Percentiles rank a stretch among this genome's conserved stretches.
Evolutionary conservation across 2,797 vertebrate genomes (phyloP).

Genomic region (Cyclura pinguis): DNA sequence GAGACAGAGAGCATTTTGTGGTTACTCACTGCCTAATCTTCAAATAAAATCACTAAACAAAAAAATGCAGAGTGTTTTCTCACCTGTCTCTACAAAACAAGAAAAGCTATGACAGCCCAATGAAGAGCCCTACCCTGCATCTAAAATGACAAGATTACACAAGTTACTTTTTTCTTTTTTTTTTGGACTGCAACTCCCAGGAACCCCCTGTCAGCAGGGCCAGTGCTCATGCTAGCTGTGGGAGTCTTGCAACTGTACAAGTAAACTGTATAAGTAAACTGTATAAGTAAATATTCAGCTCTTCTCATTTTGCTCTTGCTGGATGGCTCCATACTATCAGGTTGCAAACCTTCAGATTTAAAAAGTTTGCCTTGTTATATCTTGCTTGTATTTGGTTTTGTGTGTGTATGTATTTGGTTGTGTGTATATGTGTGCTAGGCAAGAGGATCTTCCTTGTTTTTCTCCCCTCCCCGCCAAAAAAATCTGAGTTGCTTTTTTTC

Average conservation of each 20-base stretch:
- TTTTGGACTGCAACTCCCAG: not conserved
- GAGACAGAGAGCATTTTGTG: not conserved
- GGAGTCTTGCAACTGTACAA: not conserved
- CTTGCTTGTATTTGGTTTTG: not conserved
- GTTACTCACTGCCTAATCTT: constrained; percentile 9
- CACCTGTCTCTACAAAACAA: not conserved
- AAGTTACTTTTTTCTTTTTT: not conserved
- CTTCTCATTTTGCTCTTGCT: not conserved
- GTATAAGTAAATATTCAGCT: not conserved
- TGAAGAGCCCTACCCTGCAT: not conserved
- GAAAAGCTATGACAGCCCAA: not conserved
- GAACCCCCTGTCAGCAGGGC: not conserved
- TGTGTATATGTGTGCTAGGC: not conserved
- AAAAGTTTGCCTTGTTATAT: too few relatives aligned
- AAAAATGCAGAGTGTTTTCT: not conserved
- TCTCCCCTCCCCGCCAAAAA: too few relatives aligned
- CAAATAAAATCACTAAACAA: constrained; percentile 7
- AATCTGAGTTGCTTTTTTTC: too few relatives aligned
- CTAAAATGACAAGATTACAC: too few relatives aligned
- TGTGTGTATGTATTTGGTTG: not conserved
- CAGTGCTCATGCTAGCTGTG: not conserved
- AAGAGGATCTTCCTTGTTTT: not conserved
- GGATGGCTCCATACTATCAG: not conserved
- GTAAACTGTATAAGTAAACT: not conserved
- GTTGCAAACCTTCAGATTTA: not conserved